A percentile compares a stretch with the other conserved stretches of the same genome.
phyloP scores from a whole-genome alignment of 2,888 invertebrate genomes.

The Archips crataeganus region DNA sequence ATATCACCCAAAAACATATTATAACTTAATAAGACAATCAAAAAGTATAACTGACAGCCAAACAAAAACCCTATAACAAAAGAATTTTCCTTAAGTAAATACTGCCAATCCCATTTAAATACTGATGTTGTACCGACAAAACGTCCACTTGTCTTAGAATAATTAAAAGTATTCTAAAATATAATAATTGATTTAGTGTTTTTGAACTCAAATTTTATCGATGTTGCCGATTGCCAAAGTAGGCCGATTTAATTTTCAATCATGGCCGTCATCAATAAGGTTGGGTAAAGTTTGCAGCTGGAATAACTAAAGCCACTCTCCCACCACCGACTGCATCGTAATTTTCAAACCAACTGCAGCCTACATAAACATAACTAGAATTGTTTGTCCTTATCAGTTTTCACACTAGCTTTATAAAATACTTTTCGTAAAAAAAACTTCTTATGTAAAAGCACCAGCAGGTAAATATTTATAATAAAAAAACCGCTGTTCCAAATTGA shows the following conservation, averaged over 20 bases:
- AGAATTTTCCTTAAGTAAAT: background rate
- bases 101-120: slow-evolving; percentile 1
- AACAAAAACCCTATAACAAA: slow-evolving; percentile 7
- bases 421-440: background rate
- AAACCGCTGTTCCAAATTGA: too few relatives aligned
- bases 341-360: background rate
- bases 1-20: slow-evolving; percentile 6
- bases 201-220: background rate
- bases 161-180: background rate
- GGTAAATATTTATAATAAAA: background rate
- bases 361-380: background rate
- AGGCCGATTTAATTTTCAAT: background rate
- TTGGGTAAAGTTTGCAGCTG: too few relatives aligned
- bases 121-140: background rate
- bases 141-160: background rate
- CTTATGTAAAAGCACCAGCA: background rate
- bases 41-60: background rate
- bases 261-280: background rate
- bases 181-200: background rate
- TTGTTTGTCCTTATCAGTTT: background rate
- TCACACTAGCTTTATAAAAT: background rate
- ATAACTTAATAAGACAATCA: slow-evolving; percentile 7
- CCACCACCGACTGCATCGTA: background rate
- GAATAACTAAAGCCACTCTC: too few relatives aligned
- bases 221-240: background rate